Conservation (phyloP, 2,797 vertebrate species). For the Melopsittacus undulatus region DNA sequence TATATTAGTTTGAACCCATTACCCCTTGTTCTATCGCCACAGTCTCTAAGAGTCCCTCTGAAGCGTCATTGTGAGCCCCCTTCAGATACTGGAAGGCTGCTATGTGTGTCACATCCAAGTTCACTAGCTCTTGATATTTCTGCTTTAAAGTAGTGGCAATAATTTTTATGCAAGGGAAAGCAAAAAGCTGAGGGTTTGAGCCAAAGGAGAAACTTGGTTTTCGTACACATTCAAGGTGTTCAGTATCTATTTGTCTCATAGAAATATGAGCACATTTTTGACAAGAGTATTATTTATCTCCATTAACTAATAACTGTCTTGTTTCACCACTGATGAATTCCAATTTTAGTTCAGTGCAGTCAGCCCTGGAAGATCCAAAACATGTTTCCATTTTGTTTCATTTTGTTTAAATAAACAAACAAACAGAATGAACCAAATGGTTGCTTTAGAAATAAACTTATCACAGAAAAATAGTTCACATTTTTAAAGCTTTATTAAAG, state of each 20-base stretch:
- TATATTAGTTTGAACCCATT: neutral
- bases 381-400: neutral
- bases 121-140: neutral
- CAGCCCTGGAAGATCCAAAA: neutral
- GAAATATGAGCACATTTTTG: neutral
- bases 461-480: neutral
- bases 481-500: neutral
- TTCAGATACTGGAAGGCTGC: neutral
- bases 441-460: neutral
- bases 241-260: neutral
- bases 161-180: neutral
- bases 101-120: neutral
- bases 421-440: neutral
- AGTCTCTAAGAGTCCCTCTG: neutral
- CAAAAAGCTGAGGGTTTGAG: neutral
- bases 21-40: neutral
- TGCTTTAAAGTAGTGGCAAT: neutral
- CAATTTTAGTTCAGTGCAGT: neutral
- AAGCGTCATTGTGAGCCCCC: neutral
- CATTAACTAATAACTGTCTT: neutral
- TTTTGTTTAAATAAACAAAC: neutral
- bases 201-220: neutral
- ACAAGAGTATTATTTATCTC: neutral
- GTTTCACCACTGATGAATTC: neutral
- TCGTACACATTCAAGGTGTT: neutral